A percentile compares a stretch with the other conserved stretches of the same genome.
phyloP scores from a whole-genome alignment of 2,113 vertebrate species.

The Microcebus jonahi region DNA sequence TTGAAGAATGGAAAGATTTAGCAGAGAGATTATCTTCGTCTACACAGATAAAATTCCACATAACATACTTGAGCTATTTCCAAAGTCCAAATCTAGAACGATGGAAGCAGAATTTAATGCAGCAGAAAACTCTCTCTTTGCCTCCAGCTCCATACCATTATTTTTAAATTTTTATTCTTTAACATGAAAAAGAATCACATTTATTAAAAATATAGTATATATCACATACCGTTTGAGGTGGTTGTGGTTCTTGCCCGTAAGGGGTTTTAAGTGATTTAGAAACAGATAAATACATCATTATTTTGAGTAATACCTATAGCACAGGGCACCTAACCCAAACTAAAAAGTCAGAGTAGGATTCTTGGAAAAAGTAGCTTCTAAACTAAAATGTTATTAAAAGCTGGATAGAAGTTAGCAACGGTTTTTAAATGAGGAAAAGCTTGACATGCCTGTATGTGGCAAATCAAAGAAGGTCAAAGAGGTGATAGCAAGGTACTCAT shows the following conservation, averaged over 20 bases:
- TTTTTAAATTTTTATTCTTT: neutral
- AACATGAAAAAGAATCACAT: neutral
- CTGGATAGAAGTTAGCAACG: neutral
- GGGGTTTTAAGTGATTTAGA: neutral
- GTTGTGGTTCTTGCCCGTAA: neutral
- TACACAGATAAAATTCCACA: neutral
- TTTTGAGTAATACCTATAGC: neutral
- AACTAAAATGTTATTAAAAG: neutral
- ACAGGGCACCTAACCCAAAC: neutral
- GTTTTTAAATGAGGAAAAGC: neutral
- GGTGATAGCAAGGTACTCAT: neutral
- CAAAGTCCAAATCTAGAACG: neutral
- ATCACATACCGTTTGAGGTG: neutral
- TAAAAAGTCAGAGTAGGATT: neutral
- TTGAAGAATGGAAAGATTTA: slow-evolving; percentile 28
- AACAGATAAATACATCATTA: neutral
- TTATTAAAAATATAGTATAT: neutral
- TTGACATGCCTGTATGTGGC: neutral
- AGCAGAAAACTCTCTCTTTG: neutral
- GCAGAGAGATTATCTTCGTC: neutral
- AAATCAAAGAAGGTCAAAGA: neutral
- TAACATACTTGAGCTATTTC: neutral
- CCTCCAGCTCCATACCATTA: neutral
- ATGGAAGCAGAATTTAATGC: neutral
- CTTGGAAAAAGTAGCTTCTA: neutral